These are phyloP conservation scores for Apteryx mantelli DNA, from an alignment of 2,113 vertebrate species.

Conservation along the genomic window DNA sequence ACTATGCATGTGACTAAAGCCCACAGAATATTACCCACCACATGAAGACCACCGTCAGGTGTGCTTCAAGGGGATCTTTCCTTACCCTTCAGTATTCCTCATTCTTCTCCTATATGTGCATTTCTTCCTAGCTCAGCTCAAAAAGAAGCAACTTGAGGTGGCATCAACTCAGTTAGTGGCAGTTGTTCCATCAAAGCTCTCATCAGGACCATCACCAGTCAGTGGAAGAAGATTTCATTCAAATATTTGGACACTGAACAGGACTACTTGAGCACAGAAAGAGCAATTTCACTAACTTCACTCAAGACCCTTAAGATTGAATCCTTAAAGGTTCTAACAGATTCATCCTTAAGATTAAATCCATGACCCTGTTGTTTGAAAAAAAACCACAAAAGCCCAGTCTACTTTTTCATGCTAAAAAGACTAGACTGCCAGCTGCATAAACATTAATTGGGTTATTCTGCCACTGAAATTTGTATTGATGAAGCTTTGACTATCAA, in stretches of 20 bases:
- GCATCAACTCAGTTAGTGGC: rapidly evolving
- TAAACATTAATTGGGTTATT: background rate
- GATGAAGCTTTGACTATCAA: background rate
- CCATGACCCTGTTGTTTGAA: background rate
- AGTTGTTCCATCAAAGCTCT: background rate
- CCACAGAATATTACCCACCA: background rate
- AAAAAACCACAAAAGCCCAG: background rate
- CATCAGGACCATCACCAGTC: background rate
- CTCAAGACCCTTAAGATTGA: background rate
- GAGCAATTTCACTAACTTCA: background rate
- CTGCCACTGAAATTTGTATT: background rate
- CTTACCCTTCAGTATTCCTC: background rate
- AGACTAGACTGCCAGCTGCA: background rate
- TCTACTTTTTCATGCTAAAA: background rate
- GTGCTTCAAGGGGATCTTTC: rapidly evolving
- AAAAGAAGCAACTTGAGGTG: background rate
- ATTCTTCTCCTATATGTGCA: background rate
- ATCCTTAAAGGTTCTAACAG: background rate
- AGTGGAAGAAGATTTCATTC: background rate
- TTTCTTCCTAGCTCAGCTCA: background rate
- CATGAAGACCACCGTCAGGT: background rate
- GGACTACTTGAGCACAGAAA: background rate
- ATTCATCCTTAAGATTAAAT: background rate
- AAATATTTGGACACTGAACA: background rate
- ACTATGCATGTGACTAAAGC: background rate